Evolutionary conservation across 1,140 invertebrate genomes (phyloP).

Genomic region (Drosophila chauvacae): DNA sequence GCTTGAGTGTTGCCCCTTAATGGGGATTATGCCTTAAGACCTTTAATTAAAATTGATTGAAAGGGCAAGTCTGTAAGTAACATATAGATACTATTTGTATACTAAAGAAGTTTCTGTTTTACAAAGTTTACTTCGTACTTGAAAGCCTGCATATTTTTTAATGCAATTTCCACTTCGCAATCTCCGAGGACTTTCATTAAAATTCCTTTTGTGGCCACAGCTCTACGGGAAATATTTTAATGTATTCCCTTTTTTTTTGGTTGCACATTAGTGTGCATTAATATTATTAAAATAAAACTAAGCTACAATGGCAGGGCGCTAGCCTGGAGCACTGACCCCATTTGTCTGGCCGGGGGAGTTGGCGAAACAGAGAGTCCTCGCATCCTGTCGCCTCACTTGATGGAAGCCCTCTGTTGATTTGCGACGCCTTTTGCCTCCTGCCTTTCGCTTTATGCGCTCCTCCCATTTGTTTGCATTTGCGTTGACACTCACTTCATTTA

Average conservation of each 20-base stretch:
- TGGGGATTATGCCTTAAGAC: background rate
- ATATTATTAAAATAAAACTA: conserved; percentile 61
- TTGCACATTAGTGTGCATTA: conserved; percentile 48
- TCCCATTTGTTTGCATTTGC: conserved; percentile 78
- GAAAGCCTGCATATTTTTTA: background rate
- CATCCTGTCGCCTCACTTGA: conserved; percentile 46
- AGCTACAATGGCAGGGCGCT: conserved; percentile 27
- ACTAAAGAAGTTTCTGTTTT: background rate
- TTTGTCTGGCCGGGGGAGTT: conserved; percentile 33
- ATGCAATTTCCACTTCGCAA: conserved; percentile 14
- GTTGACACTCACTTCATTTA: conserved; percentile 80
- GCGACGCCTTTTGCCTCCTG: conserved; percentile 62
- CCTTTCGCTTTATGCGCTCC: conserved; percentile 56
- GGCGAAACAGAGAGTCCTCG: conserved; percentile 30
- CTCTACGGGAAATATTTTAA: conserved; percentile 32
- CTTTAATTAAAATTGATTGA: background rate
- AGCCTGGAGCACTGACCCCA: conserved; percentile 61
- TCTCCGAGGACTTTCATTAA: conserved; percentile 24
- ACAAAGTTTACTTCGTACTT: conserved; percentile 5
- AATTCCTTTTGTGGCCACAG: conserved; percentile 26
- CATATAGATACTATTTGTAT: background rate
- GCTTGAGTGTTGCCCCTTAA: background rate
- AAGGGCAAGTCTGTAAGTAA: no score
- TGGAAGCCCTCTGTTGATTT: conserved; percentile 59
- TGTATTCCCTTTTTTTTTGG: conserved; percentile 12